A percentile compares a stretch with the other conserved stretches of the same genome.
Conservation (phyloP, 2,113 vertebrate species). For the Colaptes auratus region DNA sequence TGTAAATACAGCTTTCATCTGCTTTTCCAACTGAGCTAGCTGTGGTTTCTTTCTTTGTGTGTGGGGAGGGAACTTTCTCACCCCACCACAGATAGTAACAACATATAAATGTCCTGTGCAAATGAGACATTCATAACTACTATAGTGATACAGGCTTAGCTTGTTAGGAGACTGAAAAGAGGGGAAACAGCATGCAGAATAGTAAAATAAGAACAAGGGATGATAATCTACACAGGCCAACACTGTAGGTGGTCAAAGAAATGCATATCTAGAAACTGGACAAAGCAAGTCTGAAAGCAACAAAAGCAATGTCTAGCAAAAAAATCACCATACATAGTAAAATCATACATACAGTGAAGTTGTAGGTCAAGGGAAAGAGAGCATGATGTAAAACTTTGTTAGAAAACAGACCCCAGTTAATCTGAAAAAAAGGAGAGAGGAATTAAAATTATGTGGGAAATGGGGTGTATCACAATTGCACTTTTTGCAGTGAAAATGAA, state of each 20-base stretch:
- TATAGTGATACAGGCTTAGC: neutral
- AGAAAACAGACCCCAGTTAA: neutral
- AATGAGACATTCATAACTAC: neutral
- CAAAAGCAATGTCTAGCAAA: neutral
- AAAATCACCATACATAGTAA: neutral
- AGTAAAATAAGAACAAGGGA: neutral
- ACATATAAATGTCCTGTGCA: neutral
- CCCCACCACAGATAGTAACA: neutral
- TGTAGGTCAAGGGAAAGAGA: neutral
- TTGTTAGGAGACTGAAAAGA: neutral
- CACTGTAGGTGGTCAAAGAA: neutral
- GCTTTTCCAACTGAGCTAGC: too few species aligned
- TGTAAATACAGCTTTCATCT: too few species aligned
- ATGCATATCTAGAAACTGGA: neutral
- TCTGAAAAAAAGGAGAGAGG: neutral
- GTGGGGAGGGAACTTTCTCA: too few species aligned
- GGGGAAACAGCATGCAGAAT: fast-evolving
- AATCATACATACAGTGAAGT: neutral
- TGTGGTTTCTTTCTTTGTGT: too few species aligned
- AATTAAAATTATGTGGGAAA: neutral
- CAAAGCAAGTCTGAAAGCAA: neutral
- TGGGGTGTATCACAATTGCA: neutral
- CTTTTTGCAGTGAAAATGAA: neutral
- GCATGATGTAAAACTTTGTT: neutral
- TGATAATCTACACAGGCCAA: neutral